Percentiles rank a stretch among this genome's conserved stretches.
phyloP scores from a whole-genome alignment of 2,888 invertebrate genomes.

The Hoplodrina ambigua region DNA sequence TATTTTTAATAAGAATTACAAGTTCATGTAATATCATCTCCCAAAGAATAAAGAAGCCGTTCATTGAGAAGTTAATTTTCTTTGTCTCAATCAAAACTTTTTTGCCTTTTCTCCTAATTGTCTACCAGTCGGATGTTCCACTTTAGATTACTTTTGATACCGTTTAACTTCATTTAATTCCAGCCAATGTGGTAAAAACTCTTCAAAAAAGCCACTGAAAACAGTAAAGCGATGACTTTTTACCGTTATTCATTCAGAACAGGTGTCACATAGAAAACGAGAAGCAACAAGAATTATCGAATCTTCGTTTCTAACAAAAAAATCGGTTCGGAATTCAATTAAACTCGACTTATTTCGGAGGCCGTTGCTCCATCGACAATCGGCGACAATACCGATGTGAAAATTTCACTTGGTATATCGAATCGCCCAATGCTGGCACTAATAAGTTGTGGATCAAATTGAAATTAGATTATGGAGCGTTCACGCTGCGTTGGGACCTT shows the following conservation, averaged over 20 bases:
- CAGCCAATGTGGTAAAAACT: slow-evolving; percentile 53
- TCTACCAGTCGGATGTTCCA: slow-evolving; percentile 39
- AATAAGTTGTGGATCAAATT: slow-evolving; percentile 84
- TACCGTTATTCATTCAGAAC: slow-evolving; percentile 70
- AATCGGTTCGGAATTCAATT: slow-evolving; percentile 86
- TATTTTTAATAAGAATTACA: too few species aligned
- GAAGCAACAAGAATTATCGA: slow-evolving; percentile 70
- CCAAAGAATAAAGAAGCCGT: not conserved
- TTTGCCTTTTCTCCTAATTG: slow-evolving; percentile 41
- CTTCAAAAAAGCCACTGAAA: slow-evolving; percentile 63
- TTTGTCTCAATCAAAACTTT: slow-evolving; percentile 33
- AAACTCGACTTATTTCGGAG: slow-evolving; percentile 81
- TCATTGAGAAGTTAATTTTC: slow-evolving; percentile 27
- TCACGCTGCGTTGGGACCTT: slow-evolving; percentile 84
- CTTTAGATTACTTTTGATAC: slow-evolving; percentile 58
- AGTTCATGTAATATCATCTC: too few species aligned
- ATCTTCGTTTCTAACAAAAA: slow-evolving; percentile 72
- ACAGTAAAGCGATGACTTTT: slow-evolving; percentile 67
- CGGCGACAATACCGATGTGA: slow-evolving; percentile 83
- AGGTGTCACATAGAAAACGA: slow-evolving; percentile 73
- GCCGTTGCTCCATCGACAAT: slow-evolving; percentile 78
- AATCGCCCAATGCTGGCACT: slow-evolving; percentile 81
- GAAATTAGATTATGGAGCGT: slow-evolving; percentile 87
- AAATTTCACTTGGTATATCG: slow-evolving; percentile 81
- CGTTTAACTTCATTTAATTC: slow-evolving; percentile 65